phyloP scores from a whole-genome alignment of 2,797 vertebrate genomes.

The Sitta carolinensis region DNA sequence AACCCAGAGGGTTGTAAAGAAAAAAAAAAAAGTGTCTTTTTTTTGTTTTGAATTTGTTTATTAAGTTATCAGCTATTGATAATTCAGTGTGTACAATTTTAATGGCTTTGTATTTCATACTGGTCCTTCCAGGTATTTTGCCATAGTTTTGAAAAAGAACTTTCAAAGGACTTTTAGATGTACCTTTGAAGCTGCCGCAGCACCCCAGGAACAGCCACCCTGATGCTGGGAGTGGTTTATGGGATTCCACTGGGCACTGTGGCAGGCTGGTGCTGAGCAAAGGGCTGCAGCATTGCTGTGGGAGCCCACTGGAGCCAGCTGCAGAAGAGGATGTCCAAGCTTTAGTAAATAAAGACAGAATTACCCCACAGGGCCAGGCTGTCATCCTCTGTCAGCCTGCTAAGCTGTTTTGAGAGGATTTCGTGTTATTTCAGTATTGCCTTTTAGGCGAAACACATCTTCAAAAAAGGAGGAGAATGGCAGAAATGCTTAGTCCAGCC shows the following conservation, averaged over 20 bases:
- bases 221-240: background rate
- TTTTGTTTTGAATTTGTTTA: background rate
- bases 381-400: background rate
- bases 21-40: background rate
- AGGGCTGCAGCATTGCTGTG: background rate
- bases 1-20: background rate
- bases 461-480: background rate
- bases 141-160: conserved; percentile 30
- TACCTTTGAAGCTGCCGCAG: background rate
- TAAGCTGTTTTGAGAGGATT: background rate
- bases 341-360: background rate
- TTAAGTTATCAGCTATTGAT: background rate
- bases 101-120: conserved; percentile 40
- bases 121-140: conserved; percentile 31
- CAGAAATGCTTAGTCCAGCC: background rate
- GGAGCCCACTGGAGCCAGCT: background rate
- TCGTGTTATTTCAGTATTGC: background rate
- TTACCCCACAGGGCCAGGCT: background rate
- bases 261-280: background rate
- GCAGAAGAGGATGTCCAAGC: background rate
- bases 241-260: background rate
- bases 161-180: background rate
- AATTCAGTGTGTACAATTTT: conserved; percentile 46
- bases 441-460: background rate
- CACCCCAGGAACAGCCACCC: background rate